Evolutionary conservation across 30 jellyfish, hydroid and myxozoan species (phyloP), one percentile per base, ranked within the genome.

Genomic region (Nemopilema nomurai): DNA sequence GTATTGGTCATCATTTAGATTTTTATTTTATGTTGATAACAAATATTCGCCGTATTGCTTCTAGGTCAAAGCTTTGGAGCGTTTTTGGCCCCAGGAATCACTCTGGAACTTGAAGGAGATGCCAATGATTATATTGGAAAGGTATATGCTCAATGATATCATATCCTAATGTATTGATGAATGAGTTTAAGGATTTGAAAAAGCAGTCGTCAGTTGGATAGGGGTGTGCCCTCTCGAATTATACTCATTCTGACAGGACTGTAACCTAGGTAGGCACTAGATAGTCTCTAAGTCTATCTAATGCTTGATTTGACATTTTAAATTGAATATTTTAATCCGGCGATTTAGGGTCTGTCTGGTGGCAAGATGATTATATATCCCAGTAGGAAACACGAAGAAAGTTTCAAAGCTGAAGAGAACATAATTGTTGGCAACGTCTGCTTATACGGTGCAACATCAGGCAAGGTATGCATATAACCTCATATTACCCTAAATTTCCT

Each of bases 1-100:
- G 50, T 6, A 41, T 41, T 41, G 57, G 57, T n/a, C n/a, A n/a
- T n/a, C n/a, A n/a, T n/a, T n/a, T n/a, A n/a, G n/a, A n/a, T n/a
- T n/a, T n/a, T n/a, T n/a, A n/a, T 69, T 29, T 7, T 26, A 16
- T 69, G 80, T 23, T 69, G 9, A 24, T 4, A 18, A 21, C 19
- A 8, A 21, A 4, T 21, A 19, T 22, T 63, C 33, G 20, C 57
- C 29, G 32, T 7, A 26, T 26, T 62, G 27, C 66, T 76, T 50
- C 28, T 64, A 90, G 97, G 97, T 1, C 97, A 90, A 69, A 82
- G 95, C 49, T 90, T 90, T 85, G 97, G 97, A 0, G 97, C 97
- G 30, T 90, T 90, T 65, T 82, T 90, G 27, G 96, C 97, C 4
- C 77, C 41, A 22, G 97, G 97, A 21, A 74, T 90, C 29, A 90